Conservation (phyloP, 2,888 invertebrate species). For the Germaria angustata region DNA sequence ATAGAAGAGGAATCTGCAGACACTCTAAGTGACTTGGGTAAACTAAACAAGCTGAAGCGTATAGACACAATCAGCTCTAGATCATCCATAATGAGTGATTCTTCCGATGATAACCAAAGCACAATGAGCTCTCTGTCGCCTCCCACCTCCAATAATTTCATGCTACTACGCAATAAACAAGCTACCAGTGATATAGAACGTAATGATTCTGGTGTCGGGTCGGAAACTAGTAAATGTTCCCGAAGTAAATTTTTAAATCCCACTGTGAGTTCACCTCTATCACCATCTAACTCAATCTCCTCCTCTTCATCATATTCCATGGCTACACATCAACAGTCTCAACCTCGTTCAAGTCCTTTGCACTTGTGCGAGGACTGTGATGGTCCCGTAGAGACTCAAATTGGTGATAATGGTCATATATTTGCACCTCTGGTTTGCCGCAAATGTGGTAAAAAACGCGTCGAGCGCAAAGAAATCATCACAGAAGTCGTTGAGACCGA, state of each 20-base stretch:
- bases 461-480: slow-evolving; percentile 95
- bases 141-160: slow-evolving; percentile 70
- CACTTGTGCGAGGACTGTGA: slow-evolving; percentile 93
- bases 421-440: slow-evolving; percentile 91
- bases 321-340: slow-evolving; percentile 71
- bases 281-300: slow-evolving; percentile 69
- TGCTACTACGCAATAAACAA: slow-evolving; percentile 80
- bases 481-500: slow-evolving; percentile 98
- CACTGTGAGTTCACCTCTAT: slow-evolving; percentile 71
- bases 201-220: slow-evolving; percentile 95
- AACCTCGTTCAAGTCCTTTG: slow-evolving; percentile 83
- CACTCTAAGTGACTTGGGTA: slow-evolving; percentile 82
- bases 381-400: slow-evolving; percentile 87
- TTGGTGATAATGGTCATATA: slow-evolving; percentile 86
- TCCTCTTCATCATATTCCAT: slow-evolving; percentile 1
- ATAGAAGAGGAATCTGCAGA: slow-evolving; percentile 83
- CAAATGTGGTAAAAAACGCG: slow-evolving; percentile 92
- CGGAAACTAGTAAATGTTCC: slow-evolving; percentile 93
- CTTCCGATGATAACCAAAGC: slow-evolving; percentile 89
- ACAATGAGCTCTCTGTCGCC: slow-evolving; percentile 82
- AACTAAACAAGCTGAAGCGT: slow-evolving; percentile 80
- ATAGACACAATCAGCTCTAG: slow-evolving; percentile 82
- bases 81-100: slow-evolving; percentile 90
- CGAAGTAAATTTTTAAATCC: slow-evolving; percentile 86
- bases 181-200: slow-evolving; percentile 87